Evolutionary conservation across 2,113 vertebrate species (phyloP), one percentile per base, ranked within the genome.

Genomic region (Columba janthina): DNA sequence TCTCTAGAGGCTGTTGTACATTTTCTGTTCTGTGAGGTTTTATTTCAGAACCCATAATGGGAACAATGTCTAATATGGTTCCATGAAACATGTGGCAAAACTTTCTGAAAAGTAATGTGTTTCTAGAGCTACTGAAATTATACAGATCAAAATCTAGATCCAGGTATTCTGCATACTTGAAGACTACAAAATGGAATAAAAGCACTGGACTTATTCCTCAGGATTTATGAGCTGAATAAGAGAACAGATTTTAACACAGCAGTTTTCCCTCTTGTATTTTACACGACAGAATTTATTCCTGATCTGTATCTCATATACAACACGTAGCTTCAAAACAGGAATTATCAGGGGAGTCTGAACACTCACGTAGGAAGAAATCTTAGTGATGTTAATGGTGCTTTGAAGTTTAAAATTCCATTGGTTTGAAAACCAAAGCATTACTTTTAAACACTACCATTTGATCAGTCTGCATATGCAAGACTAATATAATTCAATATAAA

Each of bases 1-100:
- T 28, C 98, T 98, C 91, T 98, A 98, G 98, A 98, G 64, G 31
- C n/a, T 85, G 19, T 17, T 82, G 11, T 32, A 67, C 10, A 4
- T 12, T 50, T n/a, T 65, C 36, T 71, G 42, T 61, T 75, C 44
- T 54, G 24, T 42, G 26, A 53, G 1, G 2, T 29, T 79, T 83
- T 65, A 38, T 26, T 78, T 90, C 44, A 54, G 44, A 67, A 67
- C 77, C 11, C 20, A 73, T 25, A 60, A 50, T 10, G 65, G 44
- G 9, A 69, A 69, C 42, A 42, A n/a, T 22, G 13, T 36, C 80
- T 26, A 36, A 20, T 14, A 24, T 11, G 9, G 34, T 53, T 86
- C 60, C 61, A 64, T 29, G 84, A 79, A 87, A 54, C 31, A 73
- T 5, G 31, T 2, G 44, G 32, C 56, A 70, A 58, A 53, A 48